Conservation (phyloP, 23 tunicate genomes). For the Corella eumyota region DNA sequence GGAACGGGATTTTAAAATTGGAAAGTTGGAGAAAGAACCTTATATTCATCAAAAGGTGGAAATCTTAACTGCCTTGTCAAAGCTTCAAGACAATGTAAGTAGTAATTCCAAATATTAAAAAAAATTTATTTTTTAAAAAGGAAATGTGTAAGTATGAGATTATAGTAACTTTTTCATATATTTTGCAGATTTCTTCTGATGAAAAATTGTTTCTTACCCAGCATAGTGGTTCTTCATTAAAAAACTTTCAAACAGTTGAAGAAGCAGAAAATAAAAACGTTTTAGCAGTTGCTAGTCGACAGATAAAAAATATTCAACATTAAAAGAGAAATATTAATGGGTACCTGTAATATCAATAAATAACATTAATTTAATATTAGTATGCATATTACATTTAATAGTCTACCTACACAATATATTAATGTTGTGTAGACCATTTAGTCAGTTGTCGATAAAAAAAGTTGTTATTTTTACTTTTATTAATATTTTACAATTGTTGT, state of each 20-base stretch:
- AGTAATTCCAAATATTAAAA: not conserved
- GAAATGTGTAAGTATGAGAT: not conserved
- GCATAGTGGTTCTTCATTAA: conserved; percentile 47
- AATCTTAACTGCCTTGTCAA: conserved; percentile 68
- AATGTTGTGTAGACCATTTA: too few species aligned
- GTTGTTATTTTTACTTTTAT: too few species aligned
- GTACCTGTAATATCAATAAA: too few species aligned
- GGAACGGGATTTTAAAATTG: conserved; percentile 80
- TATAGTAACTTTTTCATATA: not conserved
- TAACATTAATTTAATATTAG: too few species aligned
- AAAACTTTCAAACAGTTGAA: conserved; percentile 44
- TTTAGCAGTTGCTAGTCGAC: conserved; percentile 28
- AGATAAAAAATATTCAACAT: conserved; percentile 6
- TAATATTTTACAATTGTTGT: too few species aligned
- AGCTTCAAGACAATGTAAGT: conserved; percentile 63
- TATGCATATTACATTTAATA: too few species aligned
- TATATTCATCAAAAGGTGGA: conserved; percentile 76
- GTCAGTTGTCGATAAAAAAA: too few species aligned
- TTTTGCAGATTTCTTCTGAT: conserved; percentile 39
- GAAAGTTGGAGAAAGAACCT: conserved; percentile 58
- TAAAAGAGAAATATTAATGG: too few species aligned
- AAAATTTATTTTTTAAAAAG: not conserved
- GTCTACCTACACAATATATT: too few species aligned
- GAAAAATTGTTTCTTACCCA: conserved; percentile 56
- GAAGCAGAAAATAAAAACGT: conserved; percentile 11